Conservation (phyloP, 2,888 invertebrate genomes). For the Micropterix aruncella region DNA sequence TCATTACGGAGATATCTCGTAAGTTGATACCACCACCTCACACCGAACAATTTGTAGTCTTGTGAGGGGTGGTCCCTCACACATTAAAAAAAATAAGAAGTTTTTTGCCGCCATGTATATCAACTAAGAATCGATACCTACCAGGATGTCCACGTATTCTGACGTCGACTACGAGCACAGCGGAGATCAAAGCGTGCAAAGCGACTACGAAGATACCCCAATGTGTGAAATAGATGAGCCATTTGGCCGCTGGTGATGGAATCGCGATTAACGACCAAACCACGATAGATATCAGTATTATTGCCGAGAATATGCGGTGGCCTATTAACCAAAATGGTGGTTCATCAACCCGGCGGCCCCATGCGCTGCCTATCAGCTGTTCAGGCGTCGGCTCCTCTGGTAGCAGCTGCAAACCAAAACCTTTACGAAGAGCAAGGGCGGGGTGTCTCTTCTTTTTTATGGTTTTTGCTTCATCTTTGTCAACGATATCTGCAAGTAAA, state of each 20-base stretch:
- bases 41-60: no score
- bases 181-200: slow-evolving; percentile 25
- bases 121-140: no score
- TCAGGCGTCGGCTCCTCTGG: background rate
- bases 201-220: slow-evolving; percentile 32
- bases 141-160: slow-evolving; percentile 22
- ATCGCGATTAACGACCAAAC: slow-evolving; percentile 9
- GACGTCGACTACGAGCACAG: slow-evolving; percentile 22
- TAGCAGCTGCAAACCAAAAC: background rate
- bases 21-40: no score
- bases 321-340: slow-evolving; percentile 5
- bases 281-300: slow-evolving; percentile 21
- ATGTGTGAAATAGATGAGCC: slow-evolving; percentile 41
- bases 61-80: no score
- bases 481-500: no score
- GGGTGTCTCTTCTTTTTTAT: no score
- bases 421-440: background rate
- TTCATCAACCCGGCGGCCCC: background rate
- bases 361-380: background rate
- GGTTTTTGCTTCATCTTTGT: no score
- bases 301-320: slow-evolving; percentile 21
- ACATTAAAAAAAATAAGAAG: no score
- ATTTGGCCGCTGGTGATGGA: slow-evolving; percentile 27
- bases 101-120: no score
- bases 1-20: no score